Evolutionary conservation across 2,113 vertebrate species (phyloP).

Genomic region (Scortum barcoo): DNA sequence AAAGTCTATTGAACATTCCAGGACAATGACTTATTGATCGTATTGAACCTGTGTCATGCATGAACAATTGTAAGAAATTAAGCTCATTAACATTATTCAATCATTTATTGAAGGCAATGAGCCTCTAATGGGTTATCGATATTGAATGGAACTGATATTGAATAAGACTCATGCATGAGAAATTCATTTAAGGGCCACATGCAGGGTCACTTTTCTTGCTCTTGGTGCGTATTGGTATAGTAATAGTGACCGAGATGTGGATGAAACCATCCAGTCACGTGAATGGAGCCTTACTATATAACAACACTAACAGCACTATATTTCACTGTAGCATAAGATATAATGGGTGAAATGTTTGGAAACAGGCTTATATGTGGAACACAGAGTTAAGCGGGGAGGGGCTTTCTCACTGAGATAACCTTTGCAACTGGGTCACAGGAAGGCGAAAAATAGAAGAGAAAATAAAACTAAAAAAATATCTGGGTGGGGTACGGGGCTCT

Average conservation of each 20-base stretch:
- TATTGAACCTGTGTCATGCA: slow-evolving; percentile 58
- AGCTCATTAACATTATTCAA: slow-evolving; percentile 53
- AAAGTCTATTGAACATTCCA: slow-evolving; percentile 30
- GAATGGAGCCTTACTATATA: slow-evolving; percentile 20
- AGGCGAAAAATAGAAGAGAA: slow-evolving; percentile 1
- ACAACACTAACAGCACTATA: neutral
- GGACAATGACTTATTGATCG: slow-evolving; percentile 59
- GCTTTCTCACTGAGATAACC: slow-evolving; percentile 39
- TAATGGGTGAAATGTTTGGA: slow-evolving; percentile 29
- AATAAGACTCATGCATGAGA: slow-evolving; percentile 49
- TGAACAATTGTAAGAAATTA: slow-evolving; percentile 48
- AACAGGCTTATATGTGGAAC: slow-evolving; percentile 32
- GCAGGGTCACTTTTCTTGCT: slow-evolving; percentile 9
- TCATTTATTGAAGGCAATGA: slow-evolving; percentile 43
- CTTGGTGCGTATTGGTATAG: neutral
- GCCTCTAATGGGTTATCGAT: slow-evolving; percentile 60
- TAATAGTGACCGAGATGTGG: slow-evolving; percentile 27
- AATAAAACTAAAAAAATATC: slow-evolving; percentile 61
- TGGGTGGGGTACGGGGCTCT: slow-evolving; percentile 34
- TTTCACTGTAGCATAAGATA: slow-evolving; percentile 4
- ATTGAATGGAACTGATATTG: slow-evolving; percentile 51
- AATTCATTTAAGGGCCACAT: slow-evolving; percentile 35
- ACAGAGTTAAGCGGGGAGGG: slow-evolving; percentile 30
- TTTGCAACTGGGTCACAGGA: slow-evolving; percentile 60
- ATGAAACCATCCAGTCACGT: slow-evolving; percentile 16